Evolutionary conservation across 2,888 invertebrate species (phyloP).

Genomic region (Chymomyza amoena): DNA sequence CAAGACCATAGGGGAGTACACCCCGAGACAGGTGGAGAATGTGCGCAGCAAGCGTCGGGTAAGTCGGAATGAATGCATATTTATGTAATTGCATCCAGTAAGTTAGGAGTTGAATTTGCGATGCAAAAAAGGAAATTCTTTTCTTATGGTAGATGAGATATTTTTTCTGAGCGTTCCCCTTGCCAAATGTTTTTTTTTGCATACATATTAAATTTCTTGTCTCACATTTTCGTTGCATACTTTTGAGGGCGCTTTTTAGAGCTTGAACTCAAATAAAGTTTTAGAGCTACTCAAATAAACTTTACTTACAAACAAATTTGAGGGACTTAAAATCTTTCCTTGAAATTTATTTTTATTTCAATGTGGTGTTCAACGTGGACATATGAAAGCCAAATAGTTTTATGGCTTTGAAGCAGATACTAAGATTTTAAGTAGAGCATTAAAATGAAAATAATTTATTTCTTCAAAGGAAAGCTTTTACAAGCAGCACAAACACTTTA

Average conservation of each 20-base stretch:
- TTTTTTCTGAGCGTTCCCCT: no score
- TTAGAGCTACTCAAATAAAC: not conserved
- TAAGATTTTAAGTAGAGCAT: no score
- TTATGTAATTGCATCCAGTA: not conserved
- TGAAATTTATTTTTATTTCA: no score
- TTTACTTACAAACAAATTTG: no score
- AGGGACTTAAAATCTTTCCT: no score
- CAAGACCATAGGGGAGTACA: conserved; percentile 95
- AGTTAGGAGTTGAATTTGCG: not conserved
- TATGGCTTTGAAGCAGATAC: no score
- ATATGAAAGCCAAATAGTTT: no score
- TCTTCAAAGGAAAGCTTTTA: no score
- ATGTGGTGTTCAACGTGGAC: no score
- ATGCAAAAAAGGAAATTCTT: not conserved
- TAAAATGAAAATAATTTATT: no score
- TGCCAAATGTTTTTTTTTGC: not conserved
- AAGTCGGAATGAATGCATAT: conserved; percentile 74
- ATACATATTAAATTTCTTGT: not conserved
- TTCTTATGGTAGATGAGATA: no score
- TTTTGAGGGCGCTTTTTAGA: not conserved
- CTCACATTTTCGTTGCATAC: not conserved
- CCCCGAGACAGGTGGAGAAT: conserved; percentile 93
- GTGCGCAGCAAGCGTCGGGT: conserved; percentile 96
- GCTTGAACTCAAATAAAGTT: not conserved
- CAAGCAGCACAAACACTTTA: no score